Base-by-base conservation (phyloP, 2,113 vertebrate genomes). In the Psettodes erumei region DNA sequence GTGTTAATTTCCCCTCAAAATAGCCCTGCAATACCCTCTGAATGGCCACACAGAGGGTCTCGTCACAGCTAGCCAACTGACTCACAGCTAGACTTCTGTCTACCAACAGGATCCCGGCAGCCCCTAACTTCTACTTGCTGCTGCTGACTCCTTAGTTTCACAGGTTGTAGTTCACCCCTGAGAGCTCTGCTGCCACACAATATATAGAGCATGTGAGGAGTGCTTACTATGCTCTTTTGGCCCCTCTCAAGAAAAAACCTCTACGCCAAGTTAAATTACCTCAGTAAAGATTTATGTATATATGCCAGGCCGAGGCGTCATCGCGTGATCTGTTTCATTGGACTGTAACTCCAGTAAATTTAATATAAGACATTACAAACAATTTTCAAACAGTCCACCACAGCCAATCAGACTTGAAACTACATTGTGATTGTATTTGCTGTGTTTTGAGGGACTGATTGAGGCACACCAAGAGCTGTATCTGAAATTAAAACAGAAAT, bases 111-210 rank as follows among this genome's bases (percentile, higher is more conserved):
- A 87, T 87, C 81, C 84, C 28, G 5, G 64, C 86, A 64, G 66
- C 84, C 71, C 77, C 70, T 69, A 73, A 84, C 85, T 87, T 84
- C 68, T 69, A 50, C 82, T 79, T 43, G 42, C 74, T 83, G 86
- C 77, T 93, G 92, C 92, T 93, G 92, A 93, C 91, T 88, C 87
- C 68, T 83, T 88, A 65, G 45, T 91, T 91, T 93, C 71, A 79
- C 68, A 75, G 79, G 86, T 78, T 89, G 90, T 74, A 92, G 79
- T 79, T 91, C 86, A 92, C 91, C 89, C 92, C 70, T 81, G 92
- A 92, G 91, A 91, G 83, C 87, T 71, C 56, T 79, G 85, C 82
- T 77, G 81, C 89, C 83, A 88, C 74, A 82, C 87, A 88, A 83
- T 88, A 89, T 84, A 83, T 64, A 82, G 76, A 79, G 79, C 71